phyloP scores from a whole-genome alignment of 2,888 invertebrate species.

The Clusia tigrina region DNA sequence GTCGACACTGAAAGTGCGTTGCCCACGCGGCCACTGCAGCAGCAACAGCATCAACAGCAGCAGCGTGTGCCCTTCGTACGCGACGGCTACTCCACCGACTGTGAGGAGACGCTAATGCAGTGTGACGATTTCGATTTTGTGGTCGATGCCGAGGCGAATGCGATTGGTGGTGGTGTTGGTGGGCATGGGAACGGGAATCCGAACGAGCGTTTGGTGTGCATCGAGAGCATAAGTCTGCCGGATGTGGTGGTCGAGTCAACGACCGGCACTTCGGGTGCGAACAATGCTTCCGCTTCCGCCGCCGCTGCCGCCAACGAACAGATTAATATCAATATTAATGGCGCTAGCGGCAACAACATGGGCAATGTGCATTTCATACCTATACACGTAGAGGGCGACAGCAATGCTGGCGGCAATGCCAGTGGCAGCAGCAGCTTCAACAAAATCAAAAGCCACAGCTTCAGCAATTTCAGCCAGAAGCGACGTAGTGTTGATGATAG shows the following conservation, averaged over 20 bases:
- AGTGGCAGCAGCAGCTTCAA: constrained; percentile 48
- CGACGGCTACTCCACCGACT: constrained; percentile 61
- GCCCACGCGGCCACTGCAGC: constrained; percentile 21
- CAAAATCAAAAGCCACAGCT: no score
- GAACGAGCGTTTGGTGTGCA: constrained; percentile 58
- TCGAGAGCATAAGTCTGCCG: constrained; percentile 64
- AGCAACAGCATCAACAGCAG: constrained; percentile 13
- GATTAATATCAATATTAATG: constrained; percentile 62
- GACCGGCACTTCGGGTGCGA: constrained; percentile 36
- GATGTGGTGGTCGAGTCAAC: constrained; percentile 64
- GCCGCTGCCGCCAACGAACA: constrained; percentile 49
- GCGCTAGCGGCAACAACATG: constrained; percentile 55
- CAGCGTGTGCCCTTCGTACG: constrained; percentile 49
- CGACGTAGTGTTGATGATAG: constrained; percentile 51
- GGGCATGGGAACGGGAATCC: constrained; percentile 33
- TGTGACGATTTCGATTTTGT: constrained; percentile 56
- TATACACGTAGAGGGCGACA: constrained; percentile 54
- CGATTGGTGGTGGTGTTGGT: constrained; percentile 31
- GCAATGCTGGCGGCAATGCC: constrained; percentile 11
- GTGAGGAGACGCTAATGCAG: constrained; percentile 59
- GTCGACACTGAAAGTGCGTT: constrained; percentile 28
- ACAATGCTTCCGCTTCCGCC: constrained; percentile 20
- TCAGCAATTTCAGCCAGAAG: constrained; percentile 29
- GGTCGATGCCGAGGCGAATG: constrained; percentile 37
- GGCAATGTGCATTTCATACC: constrained; percentile 62